Conservation (phyloP, 2,113 vertebrate species). For the Epinephelus fuscoguttatus region DNA sequence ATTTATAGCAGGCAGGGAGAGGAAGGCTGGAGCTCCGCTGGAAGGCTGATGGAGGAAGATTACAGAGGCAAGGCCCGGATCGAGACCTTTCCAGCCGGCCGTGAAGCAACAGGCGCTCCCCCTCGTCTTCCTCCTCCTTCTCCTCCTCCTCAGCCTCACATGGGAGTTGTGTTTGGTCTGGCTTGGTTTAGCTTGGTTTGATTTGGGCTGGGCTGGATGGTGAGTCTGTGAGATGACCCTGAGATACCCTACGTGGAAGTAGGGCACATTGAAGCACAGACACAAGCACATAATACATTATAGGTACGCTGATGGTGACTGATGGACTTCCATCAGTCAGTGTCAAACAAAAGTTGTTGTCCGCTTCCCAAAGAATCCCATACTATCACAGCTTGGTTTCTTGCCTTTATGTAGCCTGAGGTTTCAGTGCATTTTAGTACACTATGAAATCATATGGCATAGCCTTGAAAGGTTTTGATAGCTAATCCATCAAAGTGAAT, state of each 20-base stretch:
- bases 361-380: background rate
- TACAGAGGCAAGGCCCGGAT: conserved; percentile 58
- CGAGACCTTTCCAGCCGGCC: conserved; percentile 48
- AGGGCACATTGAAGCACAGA: background rate
- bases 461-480: background rate
- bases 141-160: conserved; percentile 12
- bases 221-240: conserved; percentile 27
- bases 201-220: conserved; percentile 7
- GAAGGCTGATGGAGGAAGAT: conserved; percentile 63
- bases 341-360: background rate
- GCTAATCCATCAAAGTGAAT: conserved; percentile 29
- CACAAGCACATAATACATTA: background rate
- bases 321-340: background rate
- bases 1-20: conserved; percentile 81
- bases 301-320: background rate
- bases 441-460: background rate
- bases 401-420: conserved; percentile 14
- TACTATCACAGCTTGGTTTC: conserved; percentile 17
- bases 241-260: background rate
- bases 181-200: conserved; percentile 1
- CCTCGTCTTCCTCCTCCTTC: background rate
- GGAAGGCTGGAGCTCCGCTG: conserved; percentile 51
- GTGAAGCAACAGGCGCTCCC: conserved; percentile 44
- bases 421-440: conserved; percentile 8
- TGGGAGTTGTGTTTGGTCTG: conserved; percentile 21